phyloP scores from a whole-genome alignment of 2,888 invertebrate species.

The Pachydiplax longipennis region DNA sequence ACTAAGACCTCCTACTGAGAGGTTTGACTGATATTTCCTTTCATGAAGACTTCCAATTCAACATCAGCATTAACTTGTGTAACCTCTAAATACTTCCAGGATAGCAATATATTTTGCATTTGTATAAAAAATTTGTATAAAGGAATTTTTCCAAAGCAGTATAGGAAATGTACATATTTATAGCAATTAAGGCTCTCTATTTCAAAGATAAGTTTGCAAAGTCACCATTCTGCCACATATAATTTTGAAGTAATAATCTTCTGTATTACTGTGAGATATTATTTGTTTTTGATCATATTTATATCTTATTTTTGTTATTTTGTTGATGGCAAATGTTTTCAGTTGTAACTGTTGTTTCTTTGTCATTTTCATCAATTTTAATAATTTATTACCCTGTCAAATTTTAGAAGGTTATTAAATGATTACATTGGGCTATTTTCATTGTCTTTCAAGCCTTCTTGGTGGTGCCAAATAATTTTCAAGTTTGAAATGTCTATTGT shows the following conservation, averaged over 20 bases:
- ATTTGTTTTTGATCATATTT: slow-evolving; percentile 3
- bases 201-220: background rate
- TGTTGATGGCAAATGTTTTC: background rate
- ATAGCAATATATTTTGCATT: slow-evolving; percentile 32
- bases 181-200: slow-evolving; percentile 31
- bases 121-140: slow-evolving; percentile 30
- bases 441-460: slow-evolving; percentile 13
- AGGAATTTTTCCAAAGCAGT: background rate
- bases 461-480: slow-evolving; percentile 27
- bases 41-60: slow-evolving; percentile 14
- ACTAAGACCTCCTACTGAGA: slow-evolving; percentile 51
- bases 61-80: background rate
- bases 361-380: background rate
- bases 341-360: background rate
- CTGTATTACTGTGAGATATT: background rate
- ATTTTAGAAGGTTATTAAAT: background rate
- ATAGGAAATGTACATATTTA: slow-evolving; percentile 3
- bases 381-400: slow-evolving; percentile 13
- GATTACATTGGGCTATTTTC: background rate
- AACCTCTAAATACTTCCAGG: background rate
- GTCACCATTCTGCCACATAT: background rate
- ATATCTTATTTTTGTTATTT: slow-evolving; percentile 22
- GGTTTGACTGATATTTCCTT: slow-evolving; percentile 23
- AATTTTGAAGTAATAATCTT: background rate
- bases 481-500: background rate